Percentiles rank a stretch among this genome's conserved stretches.
Evolutionary conservation across 2,113 vertebrate genomes (phyloP).

Genomic region (Pyrgilauda ruficollis): DNA sequence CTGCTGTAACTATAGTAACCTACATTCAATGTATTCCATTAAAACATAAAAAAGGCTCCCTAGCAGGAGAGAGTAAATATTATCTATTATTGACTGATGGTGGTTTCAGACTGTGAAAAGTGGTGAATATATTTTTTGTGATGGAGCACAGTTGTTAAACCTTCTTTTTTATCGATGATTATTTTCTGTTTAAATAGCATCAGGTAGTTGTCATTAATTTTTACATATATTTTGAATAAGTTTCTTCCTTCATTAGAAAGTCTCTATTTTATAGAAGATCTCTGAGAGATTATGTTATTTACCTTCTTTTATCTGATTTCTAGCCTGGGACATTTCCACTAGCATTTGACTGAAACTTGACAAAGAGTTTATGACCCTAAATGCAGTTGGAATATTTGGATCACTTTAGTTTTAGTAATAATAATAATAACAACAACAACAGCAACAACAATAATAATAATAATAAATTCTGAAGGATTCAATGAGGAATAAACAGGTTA

Average conservation of each 20-base stretch:
- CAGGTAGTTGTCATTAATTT: slow-evolving; percentile 60
- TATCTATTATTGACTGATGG: slow-evolving; percentile 79
- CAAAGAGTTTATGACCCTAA: not conserved
- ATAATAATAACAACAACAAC: too few species aligned
- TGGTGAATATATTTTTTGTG: slow-evolving; percentile 69
- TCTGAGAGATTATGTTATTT: slow-evolving; percentile 21
- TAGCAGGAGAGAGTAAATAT: slow-evolving; percentile 72
- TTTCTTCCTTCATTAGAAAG: slow-evolving; percentile 27
- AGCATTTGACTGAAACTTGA: slow-evolving; percentile 14
- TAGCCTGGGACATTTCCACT: slow-evolving; percentile 8
- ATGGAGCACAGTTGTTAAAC: slow-evolving; percentile 65
- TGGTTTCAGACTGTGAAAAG: slow-evolving; percentile 69
- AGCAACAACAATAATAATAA: not conserved
- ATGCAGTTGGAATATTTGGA: not conserved
- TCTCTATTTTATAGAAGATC: not conserved
- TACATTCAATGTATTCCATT: slow-evolving; percentile 71
- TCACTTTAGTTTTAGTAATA: not conserved
- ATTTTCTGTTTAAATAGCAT: slow-evolving; percentile 63
- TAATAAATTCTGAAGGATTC: not conserved
- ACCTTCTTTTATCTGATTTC: slow-evolving; percentile 27
- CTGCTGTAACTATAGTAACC: slow-evolving; percentile 76
- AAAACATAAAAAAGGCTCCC: slow-evolving; percentile 66
- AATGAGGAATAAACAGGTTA: not conserved
- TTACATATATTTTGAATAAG: slow-evolving; percentile 31
- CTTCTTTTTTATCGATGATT: slow-evolving; percentile 59